A percentile compares a stretch with the other conserved stretches of the same genome.
These are phyloP conservation scores for Okapia johnstoni DNA, from an alignment of 2,113 vertebrate species.

Conservation along the genomic window DNA sequence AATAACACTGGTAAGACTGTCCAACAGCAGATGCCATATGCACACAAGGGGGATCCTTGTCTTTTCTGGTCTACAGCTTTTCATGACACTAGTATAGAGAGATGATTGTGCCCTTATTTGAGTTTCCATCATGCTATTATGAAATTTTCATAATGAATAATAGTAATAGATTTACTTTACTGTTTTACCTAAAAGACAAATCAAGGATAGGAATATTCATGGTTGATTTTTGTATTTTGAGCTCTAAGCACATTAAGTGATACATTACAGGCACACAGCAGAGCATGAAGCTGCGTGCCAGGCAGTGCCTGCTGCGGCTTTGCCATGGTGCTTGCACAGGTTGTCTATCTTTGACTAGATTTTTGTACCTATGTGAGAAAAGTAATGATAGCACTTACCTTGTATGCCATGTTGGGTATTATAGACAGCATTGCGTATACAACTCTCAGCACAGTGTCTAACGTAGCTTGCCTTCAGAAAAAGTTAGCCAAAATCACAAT, in stretches of 20 bases:
- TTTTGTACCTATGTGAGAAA: background rate
- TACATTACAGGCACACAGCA: rapidly evolving
- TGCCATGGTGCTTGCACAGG: rapidly evolving
- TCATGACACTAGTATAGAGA: rapidly evolving
- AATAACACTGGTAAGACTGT: rapidly evolving
- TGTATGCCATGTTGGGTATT: background rate
- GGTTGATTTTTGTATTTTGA: background rate
- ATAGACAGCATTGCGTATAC: background rate
- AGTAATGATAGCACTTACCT: background rate
- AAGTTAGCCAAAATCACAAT: background rate
- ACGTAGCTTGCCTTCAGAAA: background rate
- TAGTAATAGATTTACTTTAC: background rate
- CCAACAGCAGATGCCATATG: rapidly evolving
- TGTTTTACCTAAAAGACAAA: background rate
- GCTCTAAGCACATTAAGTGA: background rate
- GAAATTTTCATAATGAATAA: background rate
- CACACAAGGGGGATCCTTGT: rapidly evolving
- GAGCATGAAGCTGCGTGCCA: background rate
- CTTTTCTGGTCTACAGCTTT: background rate
- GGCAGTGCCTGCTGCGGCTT: background rate
- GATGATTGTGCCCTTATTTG: background rate
- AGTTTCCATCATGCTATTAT: background rate
- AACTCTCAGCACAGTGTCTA: background rate
- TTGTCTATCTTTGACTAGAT: background rate
- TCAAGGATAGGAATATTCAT: background rate